Conservation (phyloP, 2,797 vertebrate species). For the Lacerta viridis region DNA sequence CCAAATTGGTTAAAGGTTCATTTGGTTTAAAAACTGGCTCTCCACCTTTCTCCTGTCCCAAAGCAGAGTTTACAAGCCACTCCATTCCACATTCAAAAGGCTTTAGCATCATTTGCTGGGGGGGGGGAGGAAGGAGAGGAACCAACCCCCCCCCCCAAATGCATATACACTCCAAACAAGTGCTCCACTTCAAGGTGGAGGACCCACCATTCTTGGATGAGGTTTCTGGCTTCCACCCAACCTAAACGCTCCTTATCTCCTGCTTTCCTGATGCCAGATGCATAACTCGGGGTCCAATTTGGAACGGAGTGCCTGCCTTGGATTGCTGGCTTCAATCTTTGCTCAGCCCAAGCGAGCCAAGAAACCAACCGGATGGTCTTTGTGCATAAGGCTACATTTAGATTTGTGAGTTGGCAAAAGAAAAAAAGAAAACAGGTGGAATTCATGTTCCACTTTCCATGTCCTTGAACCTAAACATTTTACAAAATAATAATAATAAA, state of each 20-base stretch:
- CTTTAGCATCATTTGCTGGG: neutral
- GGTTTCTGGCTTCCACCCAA: neutral
- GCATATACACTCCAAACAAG: neutral
- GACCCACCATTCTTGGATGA: neutral
- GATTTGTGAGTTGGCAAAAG: neutral
- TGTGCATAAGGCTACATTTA: neutral
- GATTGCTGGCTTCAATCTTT: neutral
- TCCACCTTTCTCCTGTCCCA: neutral
- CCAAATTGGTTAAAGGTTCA: neutral
- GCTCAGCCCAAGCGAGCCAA: neutral
- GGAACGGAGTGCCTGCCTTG: too few species aligned
- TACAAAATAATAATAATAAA: neutral
- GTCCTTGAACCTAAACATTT: neutral
- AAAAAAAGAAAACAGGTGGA: neutral
- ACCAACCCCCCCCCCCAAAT: neutral
- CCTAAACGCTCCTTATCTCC: neutral
- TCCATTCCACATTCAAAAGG: neutral
- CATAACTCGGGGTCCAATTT: neutral
- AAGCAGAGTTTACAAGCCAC: neutral
- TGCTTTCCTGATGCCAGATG: neutral
- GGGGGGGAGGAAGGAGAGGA: too few species aligned
- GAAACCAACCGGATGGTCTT: neutral
- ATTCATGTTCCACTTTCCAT: neutral
- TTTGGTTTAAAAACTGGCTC: neutral
- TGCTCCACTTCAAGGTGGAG: neutral